Evolutionary conservation across 2,113 vertebrate genomes (phyloP).

Genomic region (Scalopus aquaticus): DNA sequence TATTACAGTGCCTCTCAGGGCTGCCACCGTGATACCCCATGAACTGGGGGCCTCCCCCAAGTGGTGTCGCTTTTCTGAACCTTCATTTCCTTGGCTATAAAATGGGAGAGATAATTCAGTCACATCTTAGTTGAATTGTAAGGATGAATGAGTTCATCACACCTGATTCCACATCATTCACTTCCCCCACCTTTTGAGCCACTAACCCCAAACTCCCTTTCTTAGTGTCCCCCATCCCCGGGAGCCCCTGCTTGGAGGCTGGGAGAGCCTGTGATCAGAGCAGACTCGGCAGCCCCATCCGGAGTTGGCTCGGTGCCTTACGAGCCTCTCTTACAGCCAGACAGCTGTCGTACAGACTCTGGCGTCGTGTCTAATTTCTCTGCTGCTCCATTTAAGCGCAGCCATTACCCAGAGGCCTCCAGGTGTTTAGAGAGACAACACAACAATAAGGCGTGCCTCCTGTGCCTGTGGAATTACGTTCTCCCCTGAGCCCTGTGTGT

Average conservation of each 20-base stretch:
- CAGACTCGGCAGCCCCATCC: not conserved
- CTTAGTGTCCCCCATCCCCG: not conserved
- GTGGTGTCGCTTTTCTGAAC: not conserved
- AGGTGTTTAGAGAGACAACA: slow-evolving; percentile 18
- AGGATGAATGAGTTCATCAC: not conserved
- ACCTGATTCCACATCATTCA: not conserved
- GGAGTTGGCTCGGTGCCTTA: not conserved
- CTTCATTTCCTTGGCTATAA: not conserved
- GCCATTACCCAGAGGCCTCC: slow-evolving; percentile 36
- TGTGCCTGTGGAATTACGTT: not conserved
- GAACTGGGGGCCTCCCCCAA: not conserved
- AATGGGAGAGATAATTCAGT: not conserved
- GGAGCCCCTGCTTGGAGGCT: not conserved
- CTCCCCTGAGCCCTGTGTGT: not conserved
- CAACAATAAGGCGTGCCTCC: not conserved
- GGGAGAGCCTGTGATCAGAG: not conserved
- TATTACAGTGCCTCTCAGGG: not conserved
- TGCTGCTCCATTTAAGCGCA: not conserved
- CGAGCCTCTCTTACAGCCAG: not conserved
- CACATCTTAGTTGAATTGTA: not conserved
- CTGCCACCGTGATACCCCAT: not conserved
- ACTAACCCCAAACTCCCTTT: no score
- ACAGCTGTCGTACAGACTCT: not conserved
- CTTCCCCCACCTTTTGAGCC: not conserved
- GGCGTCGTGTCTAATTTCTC: not conserved